phyloP scores from a whole-genome alignment of 2,888 invertebrate species.

The Ormyrus nitidulus region DNA sequence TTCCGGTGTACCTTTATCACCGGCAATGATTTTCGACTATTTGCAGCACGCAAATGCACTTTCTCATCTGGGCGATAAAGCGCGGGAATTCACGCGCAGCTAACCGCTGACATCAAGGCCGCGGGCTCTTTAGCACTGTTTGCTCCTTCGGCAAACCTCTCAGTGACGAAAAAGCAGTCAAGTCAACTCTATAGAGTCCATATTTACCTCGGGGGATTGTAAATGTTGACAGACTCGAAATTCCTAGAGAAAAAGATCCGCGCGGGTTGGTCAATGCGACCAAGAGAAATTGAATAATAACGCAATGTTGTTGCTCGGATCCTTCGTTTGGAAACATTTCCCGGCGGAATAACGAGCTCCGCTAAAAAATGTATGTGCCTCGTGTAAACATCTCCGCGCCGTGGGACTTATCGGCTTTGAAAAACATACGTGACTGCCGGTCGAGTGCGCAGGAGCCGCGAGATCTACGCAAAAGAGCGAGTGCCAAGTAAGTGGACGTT shows the following conservation, averaged over 20 bases:
- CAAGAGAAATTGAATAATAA: conserved; percentile 1
- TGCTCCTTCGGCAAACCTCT: not conserved
- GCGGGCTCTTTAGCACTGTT: not conserved
- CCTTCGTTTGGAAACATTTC: conserved; percentile 5
- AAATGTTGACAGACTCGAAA: conserved; percentile 6
- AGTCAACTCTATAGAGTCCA: not conserved
- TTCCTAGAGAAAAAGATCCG: not conserved
- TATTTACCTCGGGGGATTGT: not conserved
- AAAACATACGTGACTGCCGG: not conserved
- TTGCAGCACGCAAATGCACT: not conserved
- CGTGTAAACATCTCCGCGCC: conserved; percentile 10
- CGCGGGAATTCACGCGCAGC: not conserved
- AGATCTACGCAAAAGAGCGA: not conserved
- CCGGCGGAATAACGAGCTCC: not conserved
- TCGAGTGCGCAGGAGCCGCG: not conserved
- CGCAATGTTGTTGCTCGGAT: not conserved
- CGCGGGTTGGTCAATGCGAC: not conserved
- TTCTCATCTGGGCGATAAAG: not conserved
- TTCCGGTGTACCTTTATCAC: conserved; percentile 6
- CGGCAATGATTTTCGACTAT: conserved; percentile 34
- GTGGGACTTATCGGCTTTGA: conserved; percentile 5
- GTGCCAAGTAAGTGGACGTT: conserved; percentile 1
- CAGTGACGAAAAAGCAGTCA: not conserved
- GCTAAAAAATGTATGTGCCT: not conserved
- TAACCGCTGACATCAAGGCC: not conserved